Evolutionary conservation across 2,797 vertebrate species (phyloP), one percentile per base, ranked within the genome.

Genomic region (Notoglanidium macrostoma): DNA sequence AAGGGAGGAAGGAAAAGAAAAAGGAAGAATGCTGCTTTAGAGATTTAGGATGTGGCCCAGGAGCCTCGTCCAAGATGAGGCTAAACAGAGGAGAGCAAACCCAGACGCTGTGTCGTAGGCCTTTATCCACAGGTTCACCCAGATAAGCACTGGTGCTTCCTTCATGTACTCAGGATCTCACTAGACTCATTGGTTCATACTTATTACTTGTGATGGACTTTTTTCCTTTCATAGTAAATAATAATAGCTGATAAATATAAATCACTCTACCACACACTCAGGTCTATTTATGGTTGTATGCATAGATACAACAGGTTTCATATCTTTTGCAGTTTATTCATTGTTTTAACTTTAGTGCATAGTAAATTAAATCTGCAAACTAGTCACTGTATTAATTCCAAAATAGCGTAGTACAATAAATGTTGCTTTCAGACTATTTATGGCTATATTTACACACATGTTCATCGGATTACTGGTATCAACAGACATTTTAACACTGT

Each of bases 151-250:
- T 91, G 89, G 88, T 92, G 91, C 90, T 89, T 87, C 85, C 84
- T 91, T 91, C 88, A 90, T 86, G 85, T 78, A 89, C 91, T 92
- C 91, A 92, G 91, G 91, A 92, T 91, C 61, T 88, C 87, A 79
- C 87, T 86, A 86, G 59, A 87, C 55, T 91, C 85, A 84, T 84
- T 87, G 88, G 51, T 89, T 84, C 32, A 23, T 89, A 84, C 83
- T 86, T 86, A 88, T 86, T 63, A 86, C 73, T 32, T 76, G 86
- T 74, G 70, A 76, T 74, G 19, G 46, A 83, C 40, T 40, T 70
- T 70, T 73, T 74, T 74, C 63, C 29, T 72, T 86, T 83, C 77
- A 63, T 80, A 78, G 54, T 54, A 70, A 86, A 76, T 32, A 83
- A 78, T 49, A 40, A 79, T 40, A 17, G 68, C 87, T 88, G 80